Evolutionary conservation across 2,113 vertebrate species (phyloP).

Genomic region (Solenodon paradoxus): DNA sequence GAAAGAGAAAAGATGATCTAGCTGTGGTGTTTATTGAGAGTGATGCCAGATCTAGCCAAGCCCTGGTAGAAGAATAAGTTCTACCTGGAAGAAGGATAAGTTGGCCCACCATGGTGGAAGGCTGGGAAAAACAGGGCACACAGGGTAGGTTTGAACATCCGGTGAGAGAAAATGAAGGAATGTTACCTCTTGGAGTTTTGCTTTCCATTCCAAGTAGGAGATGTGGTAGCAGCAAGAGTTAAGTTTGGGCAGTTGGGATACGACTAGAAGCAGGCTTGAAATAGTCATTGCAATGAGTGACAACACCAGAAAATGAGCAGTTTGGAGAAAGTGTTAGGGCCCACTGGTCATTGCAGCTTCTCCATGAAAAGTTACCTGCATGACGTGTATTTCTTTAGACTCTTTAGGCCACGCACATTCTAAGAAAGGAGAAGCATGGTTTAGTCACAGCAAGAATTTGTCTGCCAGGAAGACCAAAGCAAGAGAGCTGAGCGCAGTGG

Average conservation of each 20-base stretch:
- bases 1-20: background rate
- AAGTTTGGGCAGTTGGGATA: too few relatives aligned
- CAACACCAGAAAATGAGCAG: background rate
- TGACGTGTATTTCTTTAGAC: background rate
- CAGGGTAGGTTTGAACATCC: too few relatives aligned
- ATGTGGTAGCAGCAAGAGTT: too few relatives aligned
- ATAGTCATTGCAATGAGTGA: background rate
- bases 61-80: background rate
- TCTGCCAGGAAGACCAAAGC: background rate
- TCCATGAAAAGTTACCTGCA: background rate
- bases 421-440: background rate
- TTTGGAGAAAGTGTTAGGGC: background rate
- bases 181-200: background rate
- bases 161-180: background rate
- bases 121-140: background rate
- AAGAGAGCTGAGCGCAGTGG: background rate
- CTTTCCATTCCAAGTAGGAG: background rate
- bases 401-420: background rate
- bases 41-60: background rate
- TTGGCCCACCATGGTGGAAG: background rate
- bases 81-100: background rate
- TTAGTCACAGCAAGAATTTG: background rate
- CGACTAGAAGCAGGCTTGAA: background rate
- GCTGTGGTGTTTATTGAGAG: background rate
- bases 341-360: background rate